Evolutionary conservation across 2,888 invertebrate genomes (phyloP).

Genomic region (Exocentrus adspersus): DNA sequence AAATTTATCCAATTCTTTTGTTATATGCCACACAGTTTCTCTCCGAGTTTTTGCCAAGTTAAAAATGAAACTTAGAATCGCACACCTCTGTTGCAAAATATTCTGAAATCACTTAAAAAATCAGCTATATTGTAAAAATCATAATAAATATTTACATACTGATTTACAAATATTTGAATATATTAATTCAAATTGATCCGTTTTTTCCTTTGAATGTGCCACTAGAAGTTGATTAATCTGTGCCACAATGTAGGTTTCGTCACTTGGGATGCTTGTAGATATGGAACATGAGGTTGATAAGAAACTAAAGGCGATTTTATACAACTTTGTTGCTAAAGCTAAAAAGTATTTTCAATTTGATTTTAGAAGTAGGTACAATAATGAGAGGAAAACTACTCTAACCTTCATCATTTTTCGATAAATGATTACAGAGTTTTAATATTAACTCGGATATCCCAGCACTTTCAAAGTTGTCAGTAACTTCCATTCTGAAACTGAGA

Average conservation of each 20-base stretch:
- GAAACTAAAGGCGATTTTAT: conserved; percentile 49
- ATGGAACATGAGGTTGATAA: conserved; percentile 44
- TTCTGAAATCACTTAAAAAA: conserved; percentile 46
- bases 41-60: conserved; percentile 45
- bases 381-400: conserved; percentile 7
- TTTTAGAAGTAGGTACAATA: no score
- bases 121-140: neutral
- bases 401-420: conserved; percentile 56
- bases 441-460: conserved; percentile 48
- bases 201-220: conserved; percentile 48
- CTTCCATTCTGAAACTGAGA: conserved; percentile 39
- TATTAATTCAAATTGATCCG: conserved; percentile 57
- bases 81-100: conserved; percentile 54
- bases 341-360: conserved; percentile 33
- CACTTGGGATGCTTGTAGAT: conserved; percentile 41
- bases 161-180: conserved; percentile 57
- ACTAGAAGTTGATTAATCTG: conserved; percentile 51
- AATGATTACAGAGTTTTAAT: conserved; percentile 57
- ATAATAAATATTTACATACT: conserved; percentile 47
- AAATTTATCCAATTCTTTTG: conserved; percentile 50
- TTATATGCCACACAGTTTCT: conserved; percentile 43
- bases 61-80: conserved; percentile 54
- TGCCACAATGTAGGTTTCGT: conserved; percentile 52
- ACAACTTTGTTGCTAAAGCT: conserved; percentile 50
- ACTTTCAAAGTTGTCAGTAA: conserved; percentile 36